Evolutionary conservation across 2,888 invertebrate species (phyloP), one percentile per base, ranked within the genome.

Genomic region (Drosophila lacicola): DNA sequence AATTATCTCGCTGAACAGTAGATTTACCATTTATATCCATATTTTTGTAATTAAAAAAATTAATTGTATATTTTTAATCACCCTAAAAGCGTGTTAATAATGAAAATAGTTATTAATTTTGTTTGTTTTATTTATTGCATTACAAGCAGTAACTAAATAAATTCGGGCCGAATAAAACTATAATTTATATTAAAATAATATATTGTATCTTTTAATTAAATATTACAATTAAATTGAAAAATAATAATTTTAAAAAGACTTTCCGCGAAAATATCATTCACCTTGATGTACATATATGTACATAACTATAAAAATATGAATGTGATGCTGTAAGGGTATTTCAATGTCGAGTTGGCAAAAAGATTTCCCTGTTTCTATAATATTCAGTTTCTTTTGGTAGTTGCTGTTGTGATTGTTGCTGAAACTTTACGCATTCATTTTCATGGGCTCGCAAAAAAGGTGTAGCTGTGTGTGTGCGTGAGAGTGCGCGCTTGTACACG

Each of bases 391-490:
- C 21, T 46, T 56, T 17, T 33, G 19, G 14, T 70, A 47, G 42
- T 45, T 42, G 39, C 37, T 61, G 50, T 71, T 76, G 46, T 58
- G 61, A 19, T 64, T 70, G 58, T 57, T 70, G 19, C 41, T 29
- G 34, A 51, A 50, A 57, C 49, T 68, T 36, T 57, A 41, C 61
- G 63, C 68, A 68, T 69, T 69, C 57, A 64, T 62, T 74, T 74
- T 62, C 53, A 72, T 57, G 37, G 49, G 54, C 44, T 66, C 60
- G 68, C 70, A 45, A 55, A 64, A 29, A 65, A 80, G 72, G 67
- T 75, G 66, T 60, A 49, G 47, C 54, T 45, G 56, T 65, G 37
- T 45, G 57, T 19, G 8, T 39, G 58, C 45, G 36, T 58, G 45
- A n/a, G n/a, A 33, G 39, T 9, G 45, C 62, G 46, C 19, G 63